These are phyloP conservation scores for Poecilia latipinna DNA, from an alignment of 2,113 vertebrate genomes.

Conservation along the genomic window DNA sequence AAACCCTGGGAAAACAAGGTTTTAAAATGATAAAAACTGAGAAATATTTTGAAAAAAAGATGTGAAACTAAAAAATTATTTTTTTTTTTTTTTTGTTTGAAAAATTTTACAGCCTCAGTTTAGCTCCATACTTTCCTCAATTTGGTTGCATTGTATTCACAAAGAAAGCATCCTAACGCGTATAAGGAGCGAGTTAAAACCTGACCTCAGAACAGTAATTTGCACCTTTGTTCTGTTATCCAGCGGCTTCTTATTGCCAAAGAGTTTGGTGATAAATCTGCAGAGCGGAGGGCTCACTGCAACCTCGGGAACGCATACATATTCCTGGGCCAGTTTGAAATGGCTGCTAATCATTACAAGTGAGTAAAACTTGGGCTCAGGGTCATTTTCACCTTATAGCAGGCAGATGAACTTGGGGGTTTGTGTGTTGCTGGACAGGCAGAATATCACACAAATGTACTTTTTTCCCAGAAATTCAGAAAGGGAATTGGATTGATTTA, in stretches of 20 bases:
- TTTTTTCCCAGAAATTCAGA: background rate
- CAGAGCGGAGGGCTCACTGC: conserved; percentile 96
- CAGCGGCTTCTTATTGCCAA: conserved; percentile 95
- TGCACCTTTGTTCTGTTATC: conserved; percentile 21
- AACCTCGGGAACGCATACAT: conserved; percentile 96
- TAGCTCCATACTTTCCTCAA: background rate
- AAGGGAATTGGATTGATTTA: background rate
- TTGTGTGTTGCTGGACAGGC: background rate
- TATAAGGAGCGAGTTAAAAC: background rate
- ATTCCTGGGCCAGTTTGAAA: conserved; percentile 94
- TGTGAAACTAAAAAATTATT: too few species aligned
- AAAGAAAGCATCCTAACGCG: background rate
- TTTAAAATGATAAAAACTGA: too few species aligned
- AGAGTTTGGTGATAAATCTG: conserved; percentile 95
- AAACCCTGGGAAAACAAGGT: too few species aligned
- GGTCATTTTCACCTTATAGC: background rate
- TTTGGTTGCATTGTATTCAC: background rate
- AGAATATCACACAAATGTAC: too few species aligned
- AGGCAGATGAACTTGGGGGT: background rate
- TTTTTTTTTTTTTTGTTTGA: too few species aligned
- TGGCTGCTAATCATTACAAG: conserved; percentile 95
- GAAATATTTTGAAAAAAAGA: too few species aligned
- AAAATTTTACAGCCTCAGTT: too few species aligned
- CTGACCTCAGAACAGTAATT: background rate
- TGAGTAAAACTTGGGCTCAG: conserved; percentile 72